phyloP scores from a whole-genome alignment of 2,797 vertebrate species.

The Eutrigla gurnardus region DNA sequence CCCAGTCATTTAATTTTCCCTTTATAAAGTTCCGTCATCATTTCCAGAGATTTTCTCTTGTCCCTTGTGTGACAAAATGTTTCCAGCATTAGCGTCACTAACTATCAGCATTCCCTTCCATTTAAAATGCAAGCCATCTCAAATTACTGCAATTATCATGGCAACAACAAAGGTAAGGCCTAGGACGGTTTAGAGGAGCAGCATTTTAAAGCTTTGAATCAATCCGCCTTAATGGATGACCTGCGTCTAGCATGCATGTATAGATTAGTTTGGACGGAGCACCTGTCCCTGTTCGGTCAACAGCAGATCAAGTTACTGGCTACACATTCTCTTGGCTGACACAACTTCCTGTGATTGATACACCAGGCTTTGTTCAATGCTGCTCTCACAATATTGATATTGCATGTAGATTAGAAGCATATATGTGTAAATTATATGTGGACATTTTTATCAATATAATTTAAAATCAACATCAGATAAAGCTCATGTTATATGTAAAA shows the following conservation, averaged over 20 bases:
- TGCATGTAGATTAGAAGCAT: background rate
- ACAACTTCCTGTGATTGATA: constrained; percentile 77
- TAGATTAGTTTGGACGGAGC: constrained; percentile 81
- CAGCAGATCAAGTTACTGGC: constrained; percentile 81
- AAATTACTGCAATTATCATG: constrained; percentile 80
- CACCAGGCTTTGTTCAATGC: constrained; percentile 28
- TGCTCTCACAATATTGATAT: constrained; percentile 4
- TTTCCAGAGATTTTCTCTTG: constrained; percentile 52
- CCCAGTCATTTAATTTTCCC: constrained; percentile 41
- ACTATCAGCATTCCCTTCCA: constrained; percentile 78
- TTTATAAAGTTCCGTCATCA: constrained; percentile 42
- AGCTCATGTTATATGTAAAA: constrained; percentile 13
- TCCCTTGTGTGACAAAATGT: constrained; percentile 75
- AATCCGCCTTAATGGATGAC: constrained; percentile 82
- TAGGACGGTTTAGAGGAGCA: constrained; percentile 66
- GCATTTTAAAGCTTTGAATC: constrained; percentile 75
- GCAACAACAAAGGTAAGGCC: constrained; percentile 73
- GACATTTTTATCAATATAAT: constrained; percentile 2
- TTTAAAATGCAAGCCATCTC: constrained; percentile 67
- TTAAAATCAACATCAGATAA: constrained; percentile 41
- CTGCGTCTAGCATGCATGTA: constrained; percentile 76
- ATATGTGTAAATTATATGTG: constrained; percentile 4
- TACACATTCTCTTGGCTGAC: constrained; percentile 70
- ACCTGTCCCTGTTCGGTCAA: constrained; percentile 86
- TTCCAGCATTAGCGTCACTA: constrained; percentile 71